Evolutionary conservation across 2,888 invertebrate genomes (phyloP), one percentile per base, ranked within the genome.

Genomic region (Acanthosepion pharaonis): DNA sequence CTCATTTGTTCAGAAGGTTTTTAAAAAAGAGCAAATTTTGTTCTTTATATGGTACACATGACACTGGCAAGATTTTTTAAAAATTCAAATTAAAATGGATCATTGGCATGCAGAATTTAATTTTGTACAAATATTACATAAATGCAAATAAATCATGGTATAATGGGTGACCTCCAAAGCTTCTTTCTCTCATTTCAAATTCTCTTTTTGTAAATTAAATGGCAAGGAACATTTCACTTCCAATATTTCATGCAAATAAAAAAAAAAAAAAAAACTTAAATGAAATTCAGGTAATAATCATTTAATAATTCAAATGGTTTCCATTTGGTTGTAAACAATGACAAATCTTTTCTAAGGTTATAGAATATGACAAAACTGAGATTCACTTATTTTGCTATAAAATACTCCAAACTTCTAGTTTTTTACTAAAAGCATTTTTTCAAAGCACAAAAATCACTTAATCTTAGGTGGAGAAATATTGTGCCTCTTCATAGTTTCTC

Each of bases 341-440:
- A 78, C 78, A 78, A 78, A n/a, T 78, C n/a, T n/a, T 78, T 78
- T 78, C 11, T n/a, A 78, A n/a, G 78, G 78, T 78, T 33, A 78
- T n/a, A n/a, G 15, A n/a, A n/a, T 78, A 78, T 78, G n/a, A n/a
- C 5, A 78, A 78, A 78, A n/a, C 33, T n/a, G 78, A 78, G 18
- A 78, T 78, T 33, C 78, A 78, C n/a, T 78, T 78, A n/a, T 78
- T 78, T 78, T 78, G 78, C 78, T 78, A 78, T 78, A 78, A 78
- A 78, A 78, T 78, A 78, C 78, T 78, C n/a, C 78, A 78, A n/a
- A 78, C 78, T 78, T 78, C 33, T 78, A n/a, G n/a, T 78, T n/a
- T 78, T n/a, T 78, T 78, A 78, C 59, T 59, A 78, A 78, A 78
- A 78, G 78, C 78, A 78, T 78, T 78, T 78, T 78, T n/a, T n/a